Conservation (phyloP, 2,888 invertebrate species). For the Neria commutata region DNA sequence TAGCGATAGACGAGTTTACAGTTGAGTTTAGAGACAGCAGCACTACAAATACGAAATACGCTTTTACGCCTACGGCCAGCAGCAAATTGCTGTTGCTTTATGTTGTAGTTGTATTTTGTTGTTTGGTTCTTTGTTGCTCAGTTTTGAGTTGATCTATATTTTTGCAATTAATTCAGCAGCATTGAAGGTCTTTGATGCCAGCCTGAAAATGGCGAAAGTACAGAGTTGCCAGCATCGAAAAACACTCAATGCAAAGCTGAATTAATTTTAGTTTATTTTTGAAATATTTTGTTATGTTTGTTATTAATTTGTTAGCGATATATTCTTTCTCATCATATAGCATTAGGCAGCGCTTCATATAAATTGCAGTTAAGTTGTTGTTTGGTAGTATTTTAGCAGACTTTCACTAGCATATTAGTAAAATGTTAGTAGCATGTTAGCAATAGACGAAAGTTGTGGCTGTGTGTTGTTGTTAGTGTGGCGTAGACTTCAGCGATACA, state of each 20-base stretch:
- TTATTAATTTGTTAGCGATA: background rate
- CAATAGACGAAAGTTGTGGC: too few relatives aligned
- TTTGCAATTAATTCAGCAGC: constrained; percentile 15
- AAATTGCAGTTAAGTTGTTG: too few relatives aligned
- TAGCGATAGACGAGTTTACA: constrained; percentile 4
- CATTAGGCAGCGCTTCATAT: too few relatives aligned
- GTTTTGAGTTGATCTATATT: constrained; percentile 8
- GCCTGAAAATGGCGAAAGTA: constrained; percentile 1
- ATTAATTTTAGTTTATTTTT: background rate
- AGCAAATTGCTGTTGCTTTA: background rate
- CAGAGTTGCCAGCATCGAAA: constrained; percentile 17
- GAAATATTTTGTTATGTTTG: constrained; percentile 15
- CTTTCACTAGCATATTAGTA: too few relatives aligned
- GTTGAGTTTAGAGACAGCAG: background rate
- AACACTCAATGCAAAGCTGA: constrained; percentile 11
- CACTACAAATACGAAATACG: constrained; percentile 22
- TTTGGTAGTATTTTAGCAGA: too few relatives aligned
- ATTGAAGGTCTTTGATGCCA: constrained; percentile 12
- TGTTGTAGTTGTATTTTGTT: background rate
- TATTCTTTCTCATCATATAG: too few relatives aligned
- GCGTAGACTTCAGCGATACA: too few relatives aligned
- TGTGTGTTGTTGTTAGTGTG: too few relatives aligned
- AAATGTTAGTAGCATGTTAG: too few relatives aligned
- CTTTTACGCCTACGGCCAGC: background rate
- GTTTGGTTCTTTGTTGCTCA: background rate